A percentile compares a stretch with the other conserved stretches of the same genome.
Conservation (phyloP, 2,888 invertebrate species). For the Dicranocentrus wangi region DNA sequence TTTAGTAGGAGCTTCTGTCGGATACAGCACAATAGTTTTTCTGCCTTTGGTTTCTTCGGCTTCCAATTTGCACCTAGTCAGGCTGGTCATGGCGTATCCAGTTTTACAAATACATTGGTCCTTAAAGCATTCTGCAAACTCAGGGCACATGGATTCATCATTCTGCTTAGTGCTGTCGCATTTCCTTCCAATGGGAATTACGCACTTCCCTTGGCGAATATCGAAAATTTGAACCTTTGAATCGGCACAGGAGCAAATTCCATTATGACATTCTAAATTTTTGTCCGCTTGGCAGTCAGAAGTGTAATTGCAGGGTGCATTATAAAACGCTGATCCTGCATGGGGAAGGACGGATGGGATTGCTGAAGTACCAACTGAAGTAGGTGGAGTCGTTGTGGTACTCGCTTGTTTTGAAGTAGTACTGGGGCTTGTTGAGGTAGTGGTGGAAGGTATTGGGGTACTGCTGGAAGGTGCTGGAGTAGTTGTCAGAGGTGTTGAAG, state of each 20-base stretch:
- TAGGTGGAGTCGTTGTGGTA: too few species aligned
- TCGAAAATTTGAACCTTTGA: conserved; percentile 32
- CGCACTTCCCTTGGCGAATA: conserved; percentile 33
- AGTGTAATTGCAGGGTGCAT: conserved; percentile 36
- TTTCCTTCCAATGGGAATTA: conserved; percentile 43
- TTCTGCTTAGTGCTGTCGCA: conserved; percentile 32
- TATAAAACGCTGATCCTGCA: conserved; percentile 25
- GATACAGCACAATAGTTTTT: conserved; percentile 49
- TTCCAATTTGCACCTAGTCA: conserved; percentile 55
- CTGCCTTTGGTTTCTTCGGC: conserved; percentile 1
- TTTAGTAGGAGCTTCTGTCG: conserved; percentile 12
- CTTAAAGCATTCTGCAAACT: conserved; percentile 52
- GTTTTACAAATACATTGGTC: conserved; percentile 58
- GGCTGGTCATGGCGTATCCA: conserved; percentile 53
- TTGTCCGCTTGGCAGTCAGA: conserved; percentile 47
- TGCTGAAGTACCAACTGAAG: too few species aligned
- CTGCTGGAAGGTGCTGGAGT: background rate
- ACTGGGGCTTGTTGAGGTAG: too few species aligned
- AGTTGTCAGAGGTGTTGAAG: too few species aligned
- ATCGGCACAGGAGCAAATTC: conserved; percentile 41
- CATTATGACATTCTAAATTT: conserved; percentile 42
- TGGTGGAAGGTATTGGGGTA: too few species aligned
- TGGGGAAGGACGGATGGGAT: too few species aligned
- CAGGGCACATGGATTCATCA: conserved; percentile 41
- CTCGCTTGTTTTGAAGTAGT: too few species aligned